Evolutionary conservation across 2,888 invertebrate genomes (phyloP).

Genomic region (Trissonchulus sp.): DNA sequence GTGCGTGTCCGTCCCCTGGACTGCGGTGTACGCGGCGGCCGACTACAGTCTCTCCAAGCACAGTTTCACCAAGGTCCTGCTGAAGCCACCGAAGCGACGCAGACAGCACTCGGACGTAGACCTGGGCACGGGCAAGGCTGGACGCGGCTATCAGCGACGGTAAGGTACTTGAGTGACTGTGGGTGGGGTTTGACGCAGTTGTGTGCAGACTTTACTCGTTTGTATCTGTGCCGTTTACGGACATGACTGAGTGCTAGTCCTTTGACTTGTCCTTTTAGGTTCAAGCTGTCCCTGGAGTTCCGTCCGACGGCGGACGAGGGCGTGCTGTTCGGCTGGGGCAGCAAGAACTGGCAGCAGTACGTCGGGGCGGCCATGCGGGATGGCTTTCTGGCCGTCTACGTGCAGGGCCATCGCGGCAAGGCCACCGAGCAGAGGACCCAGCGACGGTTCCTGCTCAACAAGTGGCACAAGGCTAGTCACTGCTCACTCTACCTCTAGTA

Average conservation of each 20-base stretch:
- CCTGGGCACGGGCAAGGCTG: background rate
- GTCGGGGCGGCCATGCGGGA: background rate
- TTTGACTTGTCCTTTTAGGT: background rate
- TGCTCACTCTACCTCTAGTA: too few relatives aligned
- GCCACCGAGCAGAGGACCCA: background rate
- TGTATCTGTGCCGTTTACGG: too few relatives aligned
- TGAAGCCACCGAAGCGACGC: background rate
- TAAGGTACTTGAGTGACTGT: background rate
- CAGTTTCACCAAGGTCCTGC: background rate
- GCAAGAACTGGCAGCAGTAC: background rate
- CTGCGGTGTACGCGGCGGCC: slow-evolving; percentile 4
- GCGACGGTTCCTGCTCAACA: background rate
- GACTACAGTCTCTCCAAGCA: slow-evolving; percentile 12
- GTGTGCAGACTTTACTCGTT: too few relatives aligned
- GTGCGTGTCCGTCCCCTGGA: background rate
- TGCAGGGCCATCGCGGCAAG: slow-evolving; percentile 6
- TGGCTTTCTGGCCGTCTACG: background rate
- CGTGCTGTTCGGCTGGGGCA: slow-evolving; percentile 18
- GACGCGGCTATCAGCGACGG: background rate
- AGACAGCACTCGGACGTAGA: too few relatives aligned
- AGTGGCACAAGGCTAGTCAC: slow-evolving; percentile 16
- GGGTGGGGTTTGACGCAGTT: background rate
- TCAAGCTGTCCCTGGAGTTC: slow-evolving; percentile 20
- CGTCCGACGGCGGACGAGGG: slow-evolving; percentile 1
- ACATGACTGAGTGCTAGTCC: too few relatives aligned